Evolutionary conservation across 2,113 vertebrate species (phyloP).

Genomic region (Eurypyga helias): DNA sequence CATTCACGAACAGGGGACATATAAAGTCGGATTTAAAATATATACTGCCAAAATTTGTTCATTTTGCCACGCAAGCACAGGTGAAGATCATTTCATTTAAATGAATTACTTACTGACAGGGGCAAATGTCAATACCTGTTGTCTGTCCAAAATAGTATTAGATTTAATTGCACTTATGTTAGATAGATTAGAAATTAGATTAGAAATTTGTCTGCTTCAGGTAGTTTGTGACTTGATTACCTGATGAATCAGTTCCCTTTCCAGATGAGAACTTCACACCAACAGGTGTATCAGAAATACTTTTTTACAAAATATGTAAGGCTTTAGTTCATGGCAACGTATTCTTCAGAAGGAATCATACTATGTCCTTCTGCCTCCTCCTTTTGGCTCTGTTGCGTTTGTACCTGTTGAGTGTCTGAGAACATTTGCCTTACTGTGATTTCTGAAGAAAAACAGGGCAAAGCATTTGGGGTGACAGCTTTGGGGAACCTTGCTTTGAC

Average conservation of each 20-base stretch:
- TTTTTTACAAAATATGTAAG: neutral
- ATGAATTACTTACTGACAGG: neutral
- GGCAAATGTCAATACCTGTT: neutral
- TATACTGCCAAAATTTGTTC: neutral
- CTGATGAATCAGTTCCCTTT: constrained; percentile 30
- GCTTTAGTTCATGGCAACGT: neutral
- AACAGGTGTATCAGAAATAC: neutral
- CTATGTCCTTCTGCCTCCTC: neutral
- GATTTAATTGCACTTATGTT: neutral
- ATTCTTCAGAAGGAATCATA: neutral
- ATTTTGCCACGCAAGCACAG: neutral
- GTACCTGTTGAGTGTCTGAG: neutral
- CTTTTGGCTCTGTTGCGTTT: neutral
- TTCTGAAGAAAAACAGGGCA: neutral
- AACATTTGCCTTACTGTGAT: neutral
- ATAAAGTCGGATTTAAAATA: neutral
- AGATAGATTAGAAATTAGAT: constrained; percentile 34
- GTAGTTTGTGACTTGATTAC: constrained; percentile 34
- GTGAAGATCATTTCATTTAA: neutral
- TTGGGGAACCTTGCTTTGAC: neutral
- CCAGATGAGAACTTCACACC: neutral
- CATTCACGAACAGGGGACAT: neutral
- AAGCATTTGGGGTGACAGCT: neutral
- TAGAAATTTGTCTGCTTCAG: constrained; percentile 37
- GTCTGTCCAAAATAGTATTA: constrained; percentile 11